Conservation (phyloP, 2,113 vertebrate species). For the Hydrolagus affinis region DNA sequence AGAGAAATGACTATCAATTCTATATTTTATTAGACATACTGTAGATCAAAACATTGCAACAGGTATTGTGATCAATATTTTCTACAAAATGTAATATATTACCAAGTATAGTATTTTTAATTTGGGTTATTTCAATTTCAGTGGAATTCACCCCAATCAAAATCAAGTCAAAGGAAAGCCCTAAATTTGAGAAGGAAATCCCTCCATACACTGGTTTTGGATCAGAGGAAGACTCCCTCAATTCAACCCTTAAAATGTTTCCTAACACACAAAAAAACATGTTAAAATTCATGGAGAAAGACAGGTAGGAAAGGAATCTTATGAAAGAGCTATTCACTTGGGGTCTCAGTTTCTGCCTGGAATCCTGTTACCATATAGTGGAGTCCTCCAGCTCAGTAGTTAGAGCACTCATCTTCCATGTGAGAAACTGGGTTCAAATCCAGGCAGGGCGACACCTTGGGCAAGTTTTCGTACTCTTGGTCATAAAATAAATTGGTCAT, state of each 20-base stretch:
- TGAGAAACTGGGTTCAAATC: too few species aligned
- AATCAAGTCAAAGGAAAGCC: slow-evolving; percentile 52
- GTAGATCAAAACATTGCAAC: too few species aligned
- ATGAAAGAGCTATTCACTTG: neutral
- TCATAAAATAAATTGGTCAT: too few species aligned
- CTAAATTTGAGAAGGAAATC: slow-evolving; percentile 50
- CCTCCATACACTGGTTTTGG: slow-evolving; percentile 86
- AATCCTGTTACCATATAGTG: too few species aligned
- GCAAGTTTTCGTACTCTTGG: too few species aligned
- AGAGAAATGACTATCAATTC: neutral
- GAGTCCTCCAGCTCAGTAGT: too few species aligned
- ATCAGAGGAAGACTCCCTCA: slow-evolving; percentile 84
- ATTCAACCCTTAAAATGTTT: slow-evolving; percentile 62
- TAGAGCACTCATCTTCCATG: too few species aligned
- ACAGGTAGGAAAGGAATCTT: slow-evolving; percentile 60
- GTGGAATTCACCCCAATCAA: slow-evolving; percentile 71
- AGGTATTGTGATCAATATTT: neutral
- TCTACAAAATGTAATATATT: neutral
- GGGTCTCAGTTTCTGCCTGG: neutral
- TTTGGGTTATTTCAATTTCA: slow-evolving; percentile 38
- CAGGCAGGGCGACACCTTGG: too few species aligned
- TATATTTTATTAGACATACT: neutral
- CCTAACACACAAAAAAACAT: slow-evolving; percentile 60
- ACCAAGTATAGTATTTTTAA: neutral
- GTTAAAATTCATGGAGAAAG: slow-evolving; percentile 67